These are phyloP conservation scores for Uromys caudimaculatus DNA, from an alignment of 2,797 vertebrate genomes.

Conservation along the genomic window DNA sequence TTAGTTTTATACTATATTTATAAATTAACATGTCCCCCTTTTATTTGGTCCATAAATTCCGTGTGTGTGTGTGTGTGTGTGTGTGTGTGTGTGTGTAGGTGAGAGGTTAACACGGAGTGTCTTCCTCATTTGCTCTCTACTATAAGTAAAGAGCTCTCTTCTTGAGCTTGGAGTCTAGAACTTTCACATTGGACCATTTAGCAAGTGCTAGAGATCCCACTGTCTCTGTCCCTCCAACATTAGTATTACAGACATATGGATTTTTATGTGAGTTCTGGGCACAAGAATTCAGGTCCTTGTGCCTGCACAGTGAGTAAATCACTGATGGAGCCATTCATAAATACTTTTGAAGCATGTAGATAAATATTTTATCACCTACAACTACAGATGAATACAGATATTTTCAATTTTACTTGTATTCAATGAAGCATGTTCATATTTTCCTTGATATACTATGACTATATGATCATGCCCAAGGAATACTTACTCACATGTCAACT, in stretches of 20 bases:
- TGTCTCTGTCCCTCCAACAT: neutral
- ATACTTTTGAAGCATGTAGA: neutral
- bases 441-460: neutral
- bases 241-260: neutral
- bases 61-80: neutral
- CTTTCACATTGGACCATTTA: neutral
- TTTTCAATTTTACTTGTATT: conserved; percentile 34
- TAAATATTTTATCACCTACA: neutral
- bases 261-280: neutral
- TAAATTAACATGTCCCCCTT: neutral
- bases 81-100: neutral
- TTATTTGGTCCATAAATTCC: neutral
- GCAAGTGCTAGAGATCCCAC: neutral
- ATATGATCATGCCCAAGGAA: neutral
- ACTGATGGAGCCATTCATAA: neutral
- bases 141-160: neutral
- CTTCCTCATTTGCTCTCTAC: neutral
- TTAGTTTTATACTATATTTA: conserved; percentile 45
- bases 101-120: neutral
- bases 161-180: neutral
- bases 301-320: neutral
- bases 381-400: neutral
- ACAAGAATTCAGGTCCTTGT: neutral
- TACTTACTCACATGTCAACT: neutral
- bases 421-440: neutral